Evolutionary conservation across 2,888 invertebrate genomes (phyloP).

Genomic region (Trachelus troglodyta): DNA sequence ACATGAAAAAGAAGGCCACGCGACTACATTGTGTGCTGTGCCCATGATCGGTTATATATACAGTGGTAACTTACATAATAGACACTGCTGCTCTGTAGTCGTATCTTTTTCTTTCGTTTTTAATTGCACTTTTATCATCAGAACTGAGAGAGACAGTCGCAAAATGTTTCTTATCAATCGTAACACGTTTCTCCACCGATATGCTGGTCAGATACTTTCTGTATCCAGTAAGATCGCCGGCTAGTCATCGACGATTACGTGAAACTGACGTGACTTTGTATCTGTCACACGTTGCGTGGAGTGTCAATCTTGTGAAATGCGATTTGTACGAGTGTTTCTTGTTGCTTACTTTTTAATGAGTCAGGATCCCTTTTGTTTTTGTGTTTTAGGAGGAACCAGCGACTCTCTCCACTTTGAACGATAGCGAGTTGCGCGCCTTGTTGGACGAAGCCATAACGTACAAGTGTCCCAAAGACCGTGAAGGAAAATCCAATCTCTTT

Average conservation of each 20-base stretch:
- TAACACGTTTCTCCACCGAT: background rate
- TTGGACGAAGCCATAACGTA: conserved; percentile 87
- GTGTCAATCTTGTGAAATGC: background rate
- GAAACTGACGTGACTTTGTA: background rate
- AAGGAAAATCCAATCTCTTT: conserved; percentile 86
- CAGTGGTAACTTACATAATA: conserved; percentile 29
- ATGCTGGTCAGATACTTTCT: background rate
- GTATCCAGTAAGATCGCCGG: background rate
- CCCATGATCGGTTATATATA: background rate
- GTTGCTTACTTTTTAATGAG: background rate
- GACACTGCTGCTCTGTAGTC: conserved; percentile 33
- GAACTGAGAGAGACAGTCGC: background rate
- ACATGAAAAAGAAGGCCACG: background rate
- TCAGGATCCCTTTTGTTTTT: conserved; percentile 10
- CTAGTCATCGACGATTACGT: background rate
- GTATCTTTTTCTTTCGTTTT: conserved; percentile 23
- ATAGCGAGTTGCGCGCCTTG: conserved; percentile 80
- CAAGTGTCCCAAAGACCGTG: conserved; percentile 85
- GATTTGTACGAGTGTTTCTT: background rate
- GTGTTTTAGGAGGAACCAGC: conserved; percentile 62
- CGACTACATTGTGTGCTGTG: background rate
- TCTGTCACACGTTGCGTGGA: background rate
- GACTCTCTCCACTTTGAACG: conserved; percentile 73
- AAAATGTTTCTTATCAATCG: background rate
- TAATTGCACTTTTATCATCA: background rate